Percentiles rank a stretch among this genome's conserved stretches.
Conservation (phyloP, 2,113 vertebrate genomes). For the Apistogramma diplotaenia region DNA sequence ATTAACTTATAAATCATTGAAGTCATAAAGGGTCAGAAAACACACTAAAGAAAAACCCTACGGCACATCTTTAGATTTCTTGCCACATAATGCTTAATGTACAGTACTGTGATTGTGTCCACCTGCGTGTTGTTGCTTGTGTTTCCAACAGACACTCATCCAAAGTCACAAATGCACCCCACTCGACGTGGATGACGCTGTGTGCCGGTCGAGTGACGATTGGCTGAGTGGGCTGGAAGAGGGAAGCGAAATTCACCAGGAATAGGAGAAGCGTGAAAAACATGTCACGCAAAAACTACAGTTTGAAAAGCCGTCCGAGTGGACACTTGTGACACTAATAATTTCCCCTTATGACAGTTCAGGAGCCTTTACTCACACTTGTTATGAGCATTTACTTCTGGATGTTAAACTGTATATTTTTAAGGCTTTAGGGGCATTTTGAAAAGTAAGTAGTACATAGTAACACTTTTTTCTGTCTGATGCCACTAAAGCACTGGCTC, state of each 20-base stretch:
- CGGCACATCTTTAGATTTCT: too few species aligned
- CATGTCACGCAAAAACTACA: not conserved
- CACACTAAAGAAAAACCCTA: too few species aligned
- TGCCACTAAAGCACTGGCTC: not conserved
- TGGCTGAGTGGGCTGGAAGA: not conserved
- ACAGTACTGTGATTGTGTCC: too few species aligned
- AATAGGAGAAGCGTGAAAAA: not conserved
- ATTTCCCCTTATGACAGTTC: too few species aligned
- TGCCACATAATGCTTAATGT: too few species aligned
- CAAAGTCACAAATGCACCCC: too few species aligned
- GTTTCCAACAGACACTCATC: fast-evolving
- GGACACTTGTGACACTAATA: not conserved
- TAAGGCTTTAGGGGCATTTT: not conserved
- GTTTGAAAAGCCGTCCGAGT: not conserved
- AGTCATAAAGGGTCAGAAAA: too few species aligned
- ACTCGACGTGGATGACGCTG: not conserved
- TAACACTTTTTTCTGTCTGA: not conserved
- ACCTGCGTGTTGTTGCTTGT: too few species aligned
- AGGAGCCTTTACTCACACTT: not conserved
- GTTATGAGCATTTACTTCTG: not conserved
- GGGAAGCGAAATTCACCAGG: not conserved
- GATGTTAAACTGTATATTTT: not conserved
- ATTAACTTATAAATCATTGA: too few species aligned
- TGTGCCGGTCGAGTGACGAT: not conserved
- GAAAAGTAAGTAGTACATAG: not conserved